Percentiles rank a stretch among this genome's conserved stretches.
These are phyloP conservation scores for Dioctria rufipes DNA, from an alignment of 2,888 invertebrate genomes.

Conservation along the genomic window DNA sequence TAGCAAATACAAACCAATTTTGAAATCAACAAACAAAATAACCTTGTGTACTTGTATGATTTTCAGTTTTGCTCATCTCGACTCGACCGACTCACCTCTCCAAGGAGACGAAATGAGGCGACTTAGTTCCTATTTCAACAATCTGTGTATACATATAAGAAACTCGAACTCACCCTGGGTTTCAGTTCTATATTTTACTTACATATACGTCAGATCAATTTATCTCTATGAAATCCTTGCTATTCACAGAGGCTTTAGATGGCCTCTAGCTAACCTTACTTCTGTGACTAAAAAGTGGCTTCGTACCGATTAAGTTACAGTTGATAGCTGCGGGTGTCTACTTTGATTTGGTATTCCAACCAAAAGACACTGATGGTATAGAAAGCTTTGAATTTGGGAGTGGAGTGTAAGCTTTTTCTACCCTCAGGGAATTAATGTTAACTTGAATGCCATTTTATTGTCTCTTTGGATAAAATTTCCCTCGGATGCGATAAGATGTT, in stretches of 20 bases:
- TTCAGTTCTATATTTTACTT: too few species aligned
- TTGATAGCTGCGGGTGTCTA: slow-evolving; percentile 28
- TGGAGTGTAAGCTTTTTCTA: background rate
- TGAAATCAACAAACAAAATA: too few species aligned
- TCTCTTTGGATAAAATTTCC: background rate
- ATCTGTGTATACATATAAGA: too few species aligned
- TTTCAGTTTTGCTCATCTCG: too few species aligned
- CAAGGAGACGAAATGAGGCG: too few species aligned
- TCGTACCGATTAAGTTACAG: slow-evolving; percentile 26
- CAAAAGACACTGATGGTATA: background rate
- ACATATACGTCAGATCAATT: slow-evolving; percentile 5
- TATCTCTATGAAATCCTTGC: slow-evolving; percentile 16
- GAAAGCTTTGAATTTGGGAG: background rate
- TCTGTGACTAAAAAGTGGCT: slow-evolving; percentile 38
- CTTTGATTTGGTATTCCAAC: slow-evolving; percentile 19
- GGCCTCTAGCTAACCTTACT: background rate
- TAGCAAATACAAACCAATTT: too few species aligned
- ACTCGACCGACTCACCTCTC: too few species aligned
- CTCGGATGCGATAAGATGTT: too few species aligned
- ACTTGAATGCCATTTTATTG: slow-evolving; percentile 14
- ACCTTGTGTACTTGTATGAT: too few species aligned
- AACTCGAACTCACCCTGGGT: too few species aligned
- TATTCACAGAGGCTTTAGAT: background rate
- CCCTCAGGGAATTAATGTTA: slow-evolving; percentile 16
- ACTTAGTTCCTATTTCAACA: too few species aligned